A percentile compares a stretch with the other conserved stretches of the same genome.
phyloP scores from a whole-genome alignment of 2,888 invertebrate genomes.

The Acleris holmiana region DNA sequence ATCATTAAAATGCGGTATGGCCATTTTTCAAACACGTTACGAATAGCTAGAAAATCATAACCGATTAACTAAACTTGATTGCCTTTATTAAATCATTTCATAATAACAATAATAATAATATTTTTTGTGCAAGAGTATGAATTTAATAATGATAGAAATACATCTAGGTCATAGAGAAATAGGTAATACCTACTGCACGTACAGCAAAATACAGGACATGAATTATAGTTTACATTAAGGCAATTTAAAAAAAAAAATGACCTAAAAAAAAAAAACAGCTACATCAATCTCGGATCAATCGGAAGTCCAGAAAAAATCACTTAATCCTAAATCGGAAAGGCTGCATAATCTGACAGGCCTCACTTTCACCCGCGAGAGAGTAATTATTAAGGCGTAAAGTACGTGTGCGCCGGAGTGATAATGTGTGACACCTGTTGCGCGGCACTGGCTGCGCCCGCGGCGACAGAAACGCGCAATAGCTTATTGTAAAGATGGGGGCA shows the following conservation, averaged over 20 bases:
- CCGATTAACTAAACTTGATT: constrained; percentile 12
- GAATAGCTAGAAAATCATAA: constrained; percentile 27
- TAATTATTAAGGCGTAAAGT: constrained; percentile 35
- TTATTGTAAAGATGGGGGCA: constrained; percentile 28
- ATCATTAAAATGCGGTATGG: constrained; percentile 31
- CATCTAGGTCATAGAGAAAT: no score
- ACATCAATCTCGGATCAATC: constrained; percentile 28
- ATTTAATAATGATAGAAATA: no score
- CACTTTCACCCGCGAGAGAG: constrained; percentile 64
- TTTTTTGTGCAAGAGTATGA: no score
- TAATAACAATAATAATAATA: no score
- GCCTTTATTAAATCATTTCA: no score
- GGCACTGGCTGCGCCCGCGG: constrained; percentile 46
- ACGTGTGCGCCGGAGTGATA: constrained; percentile 42
- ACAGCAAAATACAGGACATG: no score
- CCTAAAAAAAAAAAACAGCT: neutral
- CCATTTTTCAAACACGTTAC: constrained; percentile 23
- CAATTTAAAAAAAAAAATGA: no score
- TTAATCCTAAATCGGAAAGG: constrained; percentile 41
- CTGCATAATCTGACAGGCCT: constrained; percentile 44
- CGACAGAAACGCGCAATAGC: constrained; percentile 39
- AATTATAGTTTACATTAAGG: no score
- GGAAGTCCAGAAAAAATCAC: constrained; percentile 34
- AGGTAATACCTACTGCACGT: no score
- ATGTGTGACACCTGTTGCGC: constrained; percentile 56